phyloP scores from a whole-genome alignment of 2,113 vertebrate genomes.

The Lagopus leucura region DNA sequence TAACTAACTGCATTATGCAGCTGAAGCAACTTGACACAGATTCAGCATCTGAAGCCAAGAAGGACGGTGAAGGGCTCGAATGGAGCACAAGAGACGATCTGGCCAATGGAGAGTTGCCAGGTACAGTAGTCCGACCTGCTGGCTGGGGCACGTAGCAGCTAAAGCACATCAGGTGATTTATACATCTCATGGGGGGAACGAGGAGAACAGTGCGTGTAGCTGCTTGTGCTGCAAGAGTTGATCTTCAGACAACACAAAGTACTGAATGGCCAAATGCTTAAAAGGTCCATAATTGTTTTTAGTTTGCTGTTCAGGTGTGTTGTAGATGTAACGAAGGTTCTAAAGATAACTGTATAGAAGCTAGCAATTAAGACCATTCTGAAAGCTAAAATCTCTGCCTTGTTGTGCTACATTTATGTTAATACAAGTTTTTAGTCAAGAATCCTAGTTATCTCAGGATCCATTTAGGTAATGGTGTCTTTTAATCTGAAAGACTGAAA shows the following conservation, averaged over 20 bases:
- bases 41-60: conserved; percentile 65
- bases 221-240: neutral
- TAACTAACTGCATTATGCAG: conserved; percentile 92
- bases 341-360: neutral
- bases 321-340: neutral
- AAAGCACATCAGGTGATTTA: rapidly evolving
- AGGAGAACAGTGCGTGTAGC: neutral
- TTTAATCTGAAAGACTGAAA: neutral
- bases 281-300: neutral
- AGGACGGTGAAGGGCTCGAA: conserved; percentile 54
- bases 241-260: neutral
- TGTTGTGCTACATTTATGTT: neutral
- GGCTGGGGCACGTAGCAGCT: neutral
- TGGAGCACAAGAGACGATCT: conserved; percentile 77
- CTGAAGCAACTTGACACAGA: conserved; percentile 84
- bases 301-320: neutral
- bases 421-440: neutral
- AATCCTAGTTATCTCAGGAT: neutral
- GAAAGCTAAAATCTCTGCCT: neutral
- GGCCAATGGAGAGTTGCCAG: conserved; percentile 85
- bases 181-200: rapidly evolving
- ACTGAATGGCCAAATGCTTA: neutral
- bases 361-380: neutral
- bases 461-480: neutral
- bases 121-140: conserved; percentile 36